These are phyloP conservation scores for Rhopalosiphum nymphaeae DNA, from an alignment of 2,888 invertebrate species.

Conservation along the genomic window DNA sequence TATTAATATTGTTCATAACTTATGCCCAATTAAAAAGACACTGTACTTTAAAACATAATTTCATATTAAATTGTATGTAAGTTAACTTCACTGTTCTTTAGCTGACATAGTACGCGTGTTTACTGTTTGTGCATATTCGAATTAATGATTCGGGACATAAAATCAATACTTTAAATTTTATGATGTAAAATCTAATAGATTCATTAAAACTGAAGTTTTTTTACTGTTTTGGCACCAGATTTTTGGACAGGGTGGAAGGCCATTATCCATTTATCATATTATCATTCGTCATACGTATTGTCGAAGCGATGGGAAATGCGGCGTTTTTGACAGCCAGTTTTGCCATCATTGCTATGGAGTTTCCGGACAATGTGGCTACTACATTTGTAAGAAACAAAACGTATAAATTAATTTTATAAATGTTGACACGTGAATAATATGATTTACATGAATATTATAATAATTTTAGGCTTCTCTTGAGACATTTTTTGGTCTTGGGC, in stretches of 20 bases:
- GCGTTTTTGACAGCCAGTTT: constrained; percentile 89
- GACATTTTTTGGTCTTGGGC: constrained; percentile 88
- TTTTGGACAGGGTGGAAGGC: constrained; percentile 79
- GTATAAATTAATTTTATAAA: not conserved
- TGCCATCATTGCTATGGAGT: constrained; percentile 88
- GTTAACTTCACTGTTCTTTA: not conserved
- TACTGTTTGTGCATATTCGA: not conserved
- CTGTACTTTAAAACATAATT: not conserved
- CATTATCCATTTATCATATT: constrained; percentile 81
- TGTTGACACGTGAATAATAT: not conserved
- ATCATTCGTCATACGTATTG: constrained; percentile 83
- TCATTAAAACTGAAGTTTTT: not conserved
- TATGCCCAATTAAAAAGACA: not conserved
- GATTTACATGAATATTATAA: not conserved
- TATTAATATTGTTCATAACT: not conserved
- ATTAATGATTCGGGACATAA: not conserved
- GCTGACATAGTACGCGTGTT: not conserved
- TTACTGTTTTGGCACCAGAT: constrained; percentile 70
- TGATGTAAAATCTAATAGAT: not conserved
- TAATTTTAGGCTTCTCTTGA: constrained; percentile 80
- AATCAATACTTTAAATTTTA: not conserved
- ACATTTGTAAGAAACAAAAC: constrained; percentile 81
- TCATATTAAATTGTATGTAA: not conserved
- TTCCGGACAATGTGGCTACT: constrained; percentile 86
- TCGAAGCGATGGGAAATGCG: constrained; percentile 89